phyloP scores from a whole-genome alignment of 2,888 invertebrate species.

The Platynereis dumerilii region DNA sequence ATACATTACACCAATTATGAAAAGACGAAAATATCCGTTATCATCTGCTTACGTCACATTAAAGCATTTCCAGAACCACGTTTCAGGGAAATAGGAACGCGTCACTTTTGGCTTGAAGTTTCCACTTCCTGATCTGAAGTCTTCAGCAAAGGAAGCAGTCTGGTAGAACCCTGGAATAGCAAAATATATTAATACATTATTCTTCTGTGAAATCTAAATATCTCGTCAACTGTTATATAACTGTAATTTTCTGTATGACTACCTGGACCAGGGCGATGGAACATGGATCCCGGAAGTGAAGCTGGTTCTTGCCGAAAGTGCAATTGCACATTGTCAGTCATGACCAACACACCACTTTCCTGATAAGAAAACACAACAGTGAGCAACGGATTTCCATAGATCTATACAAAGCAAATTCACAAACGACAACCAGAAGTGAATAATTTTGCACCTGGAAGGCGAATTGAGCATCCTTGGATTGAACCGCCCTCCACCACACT shows the following conservation, averaged over 20 bases:
- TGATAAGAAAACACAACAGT: slow-evolving; percentile 9
- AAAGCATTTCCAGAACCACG: slow-evolving; percentile 72
- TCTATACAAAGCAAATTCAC: no score
- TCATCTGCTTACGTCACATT: slow-evolving; percentile 68
- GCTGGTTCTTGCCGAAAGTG: slow-evolving; percentile 26
- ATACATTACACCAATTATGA: no score
- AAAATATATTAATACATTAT: background rate
- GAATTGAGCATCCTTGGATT: slow-evolving; percentile 31
- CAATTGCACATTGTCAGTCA: slow-evolving; percentile 34
- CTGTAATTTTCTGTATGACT: background rate
- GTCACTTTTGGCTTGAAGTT: slow-evolving; percentile 7
- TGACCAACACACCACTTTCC: slow-evolving; percentile 33
- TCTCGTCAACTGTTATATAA: background rate
- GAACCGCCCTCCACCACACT: slow-evolving; percentile 4
- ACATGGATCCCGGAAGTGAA: slow-evolving; percentile 15
- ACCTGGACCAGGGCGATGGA: slow-evolving; percentile 21
- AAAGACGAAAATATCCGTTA: no score
- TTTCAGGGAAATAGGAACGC: slow-evolving; percentile 71
- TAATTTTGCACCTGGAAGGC: slow-evolving; percentile 36
- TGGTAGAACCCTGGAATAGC: slow-evolving; percentile 22
- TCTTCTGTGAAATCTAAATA: background rate
- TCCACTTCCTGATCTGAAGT: slow-evolving; percentile 2
- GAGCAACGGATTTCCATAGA: no score
- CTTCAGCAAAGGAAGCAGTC: slow-evolving; percentile 11
- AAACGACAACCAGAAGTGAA: no score